These are phyloP conservation scores for Aldabrachelys gigantea DNA, from an alignment of 2,113 vertebrate species.

Conservation along the genomic window DNA sequence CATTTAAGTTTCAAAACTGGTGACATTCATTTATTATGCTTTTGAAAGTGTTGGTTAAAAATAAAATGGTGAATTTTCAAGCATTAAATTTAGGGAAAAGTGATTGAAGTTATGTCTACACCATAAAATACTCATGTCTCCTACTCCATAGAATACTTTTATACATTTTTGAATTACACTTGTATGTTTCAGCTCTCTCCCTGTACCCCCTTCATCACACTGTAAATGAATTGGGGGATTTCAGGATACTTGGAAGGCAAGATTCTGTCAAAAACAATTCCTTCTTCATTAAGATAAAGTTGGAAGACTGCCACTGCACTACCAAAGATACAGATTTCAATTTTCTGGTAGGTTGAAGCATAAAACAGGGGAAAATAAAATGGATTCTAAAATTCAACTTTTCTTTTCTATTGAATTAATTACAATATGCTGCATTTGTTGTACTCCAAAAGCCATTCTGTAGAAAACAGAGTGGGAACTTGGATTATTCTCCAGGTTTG, in stretches of 20 bases:
- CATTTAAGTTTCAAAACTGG: constrained; percentile 38
- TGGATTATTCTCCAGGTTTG: background rate
- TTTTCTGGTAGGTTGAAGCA: constrained; percentile 56
- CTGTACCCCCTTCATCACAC: background rate
- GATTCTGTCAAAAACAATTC: constrained; percentile 40
- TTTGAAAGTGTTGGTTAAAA: constrained; percentile 23
- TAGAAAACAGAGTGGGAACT: background rate
- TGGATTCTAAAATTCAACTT: constrained; percentile 18
- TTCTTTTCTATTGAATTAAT: constrained; percentile 58
- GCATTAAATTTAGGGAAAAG: constrained; percentile 23
- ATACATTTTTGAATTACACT: background rate
- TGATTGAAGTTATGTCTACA: background rate
- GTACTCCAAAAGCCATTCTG: background rate
- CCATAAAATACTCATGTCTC: constrained; percentile 25
- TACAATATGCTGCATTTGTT: background rate
- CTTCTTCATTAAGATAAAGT: constrained; percentile 59
- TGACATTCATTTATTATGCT: constrained; percentile 7
- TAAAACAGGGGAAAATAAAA: constrained; percentile 42
- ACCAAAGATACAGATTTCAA: constrained; percentile 42
- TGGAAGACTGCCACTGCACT: constrained; percentile 44
- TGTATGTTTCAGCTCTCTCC: background rate
- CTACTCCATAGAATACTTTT: constrained; percentile 2
- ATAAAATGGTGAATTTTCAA: constrained; percentile 52
- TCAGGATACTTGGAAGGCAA: constrained; percentile 24
- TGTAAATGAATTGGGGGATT: constrained; percentile 43